Base-by-base conservation (phyloP, 2,797 vertebrate species). In the Brachyrhaphis roseni region DNA sequence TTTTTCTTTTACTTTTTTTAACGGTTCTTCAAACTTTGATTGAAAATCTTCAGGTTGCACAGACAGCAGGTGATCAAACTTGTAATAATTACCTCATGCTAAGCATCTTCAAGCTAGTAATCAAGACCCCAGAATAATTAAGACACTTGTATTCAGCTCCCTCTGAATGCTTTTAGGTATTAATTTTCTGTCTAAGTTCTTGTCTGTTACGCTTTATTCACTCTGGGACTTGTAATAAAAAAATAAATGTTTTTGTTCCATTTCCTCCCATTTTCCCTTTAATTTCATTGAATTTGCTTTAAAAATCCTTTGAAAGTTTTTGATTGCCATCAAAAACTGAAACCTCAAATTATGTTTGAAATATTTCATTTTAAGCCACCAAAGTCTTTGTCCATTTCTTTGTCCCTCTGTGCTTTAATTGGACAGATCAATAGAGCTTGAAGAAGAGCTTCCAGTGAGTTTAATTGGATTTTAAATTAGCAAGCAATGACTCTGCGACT, bases 381-480 rank as follows among this genome's bases (percentile, higher is more conserved):
- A 23, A 28, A 71, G 41, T 45, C 26, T 71, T 45, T 8, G 41
- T 26, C 26, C 43, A 28, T 71, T 45, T 71, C 43, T 71, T 71
- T 71, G 68, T 71, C 23, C 23, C 12, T 43, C 5, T 1, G 26
- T n/a, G 8, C 20, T 20, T 31, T 41, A 45, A 43, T n/a, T 70
- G 39, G 12, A 46, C 39, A 70, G 11, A 45, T 70, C 68, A 28
- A 16, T 45, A 45, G 12, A 71, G 41, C 41, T n/a, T 16, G 26
- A 45, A 12, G 26, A 71, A 31, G 26, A 45, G 68, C 26, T n/a
- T 26, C 26, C 68, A 71, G 68, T 71, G 26, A 71, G 26, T 45
- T 71, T 45, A 71, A 71, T 45, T 45, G 68, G 68, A 71, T 45
- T 70, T 71, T 45, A 71, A 71, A 71, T 71, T 11, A 45, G 23